Evolutionary conservation across 2,113 vertebrate species (phyloP).

Genomic region (Psammodynastes pulverulentus): DNA sequence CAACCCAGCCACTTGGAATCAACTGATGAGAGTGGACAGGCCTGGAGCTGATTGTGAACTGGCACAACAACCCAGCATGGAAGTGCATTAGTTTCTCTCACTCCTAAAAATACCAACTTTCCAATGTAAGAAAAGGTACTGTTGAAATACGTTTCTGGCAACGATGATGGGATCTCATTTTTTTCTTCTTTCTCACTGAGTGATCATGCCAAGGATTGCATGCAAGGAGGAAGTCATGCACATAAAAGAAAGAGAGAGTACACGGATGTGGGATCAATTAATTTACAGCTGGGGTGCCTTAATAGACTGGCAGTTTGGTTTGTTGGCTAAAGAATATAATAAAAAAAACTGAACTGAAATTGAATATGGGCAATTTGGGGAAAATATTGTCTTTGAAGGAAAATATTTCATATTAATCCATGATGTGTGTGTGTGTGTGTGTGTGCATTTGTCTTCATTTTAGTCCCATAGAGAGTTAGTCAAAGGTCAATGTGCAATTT

Average conservation of each 20-base stretch:
- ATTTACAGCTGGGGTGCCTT: not conserved
- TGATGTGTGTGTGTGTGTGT: not conserved
- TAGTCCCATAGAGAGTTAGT: not conserved
- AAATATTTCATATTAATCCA: not conserved
- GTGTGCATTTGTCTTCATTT: not conserved
- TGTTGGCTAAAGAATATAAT: not conserved
- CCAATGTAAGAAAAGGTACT: not conserved
- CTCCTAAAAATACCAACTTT: not conserved
- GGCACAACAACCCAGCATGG: not conserved
- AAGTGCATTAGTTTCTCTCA: not conserved
- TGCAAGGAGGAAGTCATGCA: not conserved
- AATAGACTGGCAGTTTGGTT: not conserved
- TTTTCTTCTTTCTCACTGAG: not conserved
- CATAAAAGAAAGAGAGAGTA: not conserved
- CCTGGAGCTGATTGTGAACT: not conserved
- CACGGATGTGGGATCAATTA: not conserved
- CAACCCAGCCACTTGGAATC: not conserved
- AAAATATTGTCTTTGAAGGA: not conserved
- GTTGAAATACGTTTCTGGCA: not conserved
- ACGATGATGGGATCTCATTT: not conserved
- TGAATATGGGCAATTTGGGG: not conserved
- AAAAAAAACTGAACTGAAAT: not conserved
- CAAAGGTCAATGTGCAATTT: not conserved
- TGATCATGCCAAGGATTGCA: not conserved
- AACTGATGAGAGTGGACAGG: not conserved